phyloP scores from a whole-genome alignment of 1,140 invertebrate species.

The Tetragonula clypearis region DNA sequence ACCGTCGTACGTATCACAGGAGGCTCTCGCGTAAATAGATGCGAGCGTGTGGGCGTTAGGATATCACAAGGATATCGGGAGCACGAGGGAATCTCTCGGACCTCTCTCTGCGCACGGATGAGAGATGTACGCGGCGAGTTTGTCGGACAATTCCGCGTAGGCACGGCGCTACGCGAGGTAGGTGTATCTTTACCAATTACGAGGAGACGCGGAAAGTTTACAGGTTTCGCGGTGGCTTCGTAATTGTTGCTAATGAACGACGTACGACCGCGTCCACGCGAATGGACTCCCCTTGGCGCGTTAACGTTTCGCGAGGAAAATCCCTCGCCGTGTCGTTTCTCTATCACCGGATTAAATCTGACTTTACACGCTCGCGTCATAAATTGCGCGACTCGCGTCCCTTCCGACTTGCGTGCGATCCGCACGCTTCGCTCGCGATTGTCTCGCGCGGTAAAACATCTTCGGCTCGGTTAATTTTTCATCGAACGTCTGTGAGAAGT shows the following conservation, averaged over 20 bases:
- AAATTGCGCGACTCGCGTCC: no score
- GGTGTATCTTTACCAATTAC: conserved; percentile 43
- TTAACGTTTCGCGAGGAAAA: not conserved
- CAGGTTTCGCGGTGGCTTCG: conserved; percentile 27
- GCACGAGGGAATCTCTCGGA: not conserved
- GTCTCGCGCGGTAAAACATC: not conserved
- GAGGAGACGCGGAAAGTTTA: conserved; percentile 37
- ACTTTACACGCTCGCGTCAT: not conserved
- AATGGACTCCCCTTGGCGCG: not conserved
- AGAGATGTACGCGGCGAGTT: not conserved
- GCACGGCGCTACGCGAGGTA: not conserved
- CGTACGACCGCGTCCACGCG: conserved; percentile 24
- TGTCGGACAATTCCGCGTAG: not conserved
- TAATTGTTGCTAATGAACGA: conserved; percentile 46
- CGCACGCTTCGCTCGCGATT: not conserved
- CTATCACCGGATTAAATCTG: not conserved
- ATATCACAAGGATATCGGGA: not conserved
- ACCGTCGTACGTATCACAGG: not conserved
- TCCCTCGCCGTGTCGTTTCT: not conserved
- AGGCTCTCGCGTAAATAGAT: not conserved
- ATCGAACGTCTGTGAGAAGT: no score
- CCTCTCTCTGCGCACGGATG: no score
- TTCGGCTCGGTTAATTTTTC: not conserved
- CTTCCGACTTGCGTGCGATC: not conserved
- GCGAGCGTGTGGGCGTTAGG: not conserved